Conservation (phyloP, 2,797 vertebrate genomes). For the Sebastes kiyomatsui region DNA sequence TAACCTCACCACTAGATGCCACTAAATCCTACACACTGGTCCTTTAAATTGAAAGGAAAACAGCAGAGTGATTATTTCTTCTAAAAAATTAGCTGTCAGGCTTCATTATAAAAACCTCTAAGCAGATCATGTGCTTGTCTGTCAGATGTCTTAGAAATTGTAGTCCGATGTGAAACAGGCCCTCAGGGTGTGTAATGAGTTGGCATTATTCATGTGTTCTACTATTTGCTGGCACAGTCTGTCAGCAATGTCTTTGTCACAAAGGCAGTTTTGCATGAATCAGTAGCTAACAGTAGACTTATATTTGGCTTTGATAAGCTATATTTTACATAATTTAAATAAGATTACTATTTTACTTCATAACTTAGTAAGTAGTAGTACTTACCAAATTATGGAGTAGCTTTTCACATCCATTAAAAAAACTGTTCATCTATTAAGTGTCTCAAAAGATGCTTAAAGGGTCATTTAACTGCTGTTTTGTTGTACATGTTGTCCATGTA, state of each 20-base stretch:
- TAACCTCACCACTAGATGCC: neutral
- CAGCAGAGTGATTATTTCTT: neutral
- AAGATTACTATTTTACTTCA: neutral
- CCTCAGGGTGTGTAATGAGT: slow-evolving; percentile 18
- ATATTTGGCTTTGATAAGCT: neutral
- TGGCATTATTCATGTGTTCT: slow-evolving; percentile 51
- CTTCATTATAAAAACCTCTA: neutral
- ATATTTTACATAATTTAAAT: neutral
- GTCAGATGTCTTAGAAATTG: slow-evolving; percentile 12
- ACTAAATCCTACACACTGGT: neutral
- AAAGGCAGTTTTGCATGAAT: slow-evolving; percentile 21
- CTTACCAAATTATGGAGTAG: too few relatives aligned
- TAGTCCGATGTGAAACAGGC: neutral
- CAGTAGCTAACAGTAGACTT: neutral
- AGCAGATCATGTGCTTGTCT: slow-evolving; percentile 7
- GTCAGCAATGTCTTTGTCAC: slow-evolving; percentile 7
- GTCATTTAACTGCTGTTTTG: too few relatives aligned
- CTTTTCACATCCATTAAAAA: too few relatives aligned
- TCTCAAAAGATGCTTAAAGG: too few relatives aligned
- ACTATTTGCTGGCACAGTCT: slow-evolving; percentile 16
- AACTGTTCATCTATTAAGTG: too few relatives aligned
- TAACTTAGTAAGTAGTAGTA: too few relatives aligned
- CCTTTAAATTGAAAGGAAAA: neutral
- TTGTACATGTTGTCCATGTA: too few relatives aligned
- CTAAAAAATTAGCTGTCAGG: neutral